Conservation (phyloP, 2,797 vertebrate species). For the Phalloptychus januarius region DNA sequence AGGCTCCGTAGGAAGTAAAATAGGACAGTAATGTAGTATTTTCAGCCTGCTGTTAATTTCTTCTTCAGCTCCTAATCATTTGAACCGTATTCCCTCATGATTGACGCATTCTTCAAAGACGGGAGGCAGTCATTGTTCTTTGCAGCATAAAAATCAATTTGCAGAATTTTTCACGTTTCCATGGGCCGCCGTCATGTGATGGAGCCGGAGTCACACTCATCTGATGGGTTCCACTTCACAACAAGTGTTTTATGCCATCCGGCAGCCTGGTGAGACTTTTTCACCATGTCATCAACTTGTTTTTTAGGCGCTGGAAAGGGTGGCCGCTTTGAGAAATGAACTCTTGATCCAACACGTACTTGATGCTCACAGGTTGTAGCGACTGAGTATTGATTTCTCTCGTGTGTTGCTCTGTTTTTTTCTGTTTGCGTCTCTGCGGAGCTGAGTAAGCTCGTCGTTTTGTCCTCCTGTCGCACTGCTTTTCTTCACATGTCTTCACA, state of each 20-base stretch:
- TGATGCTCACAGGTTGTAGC: slow-evolving; percentile 15
- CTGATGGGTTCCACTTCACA: slow-evolving; percentile 4
- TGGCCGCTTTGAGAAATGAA: slow-evolving; percentile 14
- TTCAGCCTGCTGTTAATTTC: slow-evolving; percentile 4
- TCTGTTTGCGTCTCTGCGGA: slow-evolving; percentile 14
- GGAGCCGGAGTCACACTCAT: not conserved
- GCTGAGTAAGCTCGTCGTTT: slow-evolving; percentile 22
- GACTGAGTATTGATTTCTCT: slow-evolving; percentile 31
- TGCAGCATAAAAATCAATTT: slow-evolving; percentile 8
- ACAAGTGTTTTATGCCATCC: not conserved
- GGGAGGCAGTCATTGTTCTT: slow-evolving; percentile 1
- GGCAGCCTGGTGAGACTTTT: not conserved
- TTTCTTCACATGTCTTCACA: not conserved
- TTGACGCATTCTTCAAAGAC: not conserved
- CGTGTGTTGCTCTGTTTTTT: slow-evolving; percentile 14
- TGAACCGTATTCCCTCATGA: not conserved
- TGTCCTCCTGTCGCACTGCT: slow-evolving; percentile 3
- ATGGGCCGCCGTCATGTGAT: slow-evolving; percentile 6
- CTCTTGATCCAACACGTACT: slow-evolving; percentile 12
- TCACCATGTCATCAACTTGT: not conserved
- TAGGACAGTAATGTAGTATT: not conserved
- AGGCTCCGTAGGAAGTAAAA: not conserved
- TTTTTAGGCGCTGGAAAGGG: slow-evolving; percentile 14
- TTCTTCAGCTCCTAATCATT: slow-evolving; percentile 6
- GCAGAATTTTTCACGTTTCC: slow-evolving; percentile 1